These are phyloP conservation scores for Muscicapa adusta DNA, from an alignment of 2,113 vertebrate species.

Conservation along the genomic window DNA sequence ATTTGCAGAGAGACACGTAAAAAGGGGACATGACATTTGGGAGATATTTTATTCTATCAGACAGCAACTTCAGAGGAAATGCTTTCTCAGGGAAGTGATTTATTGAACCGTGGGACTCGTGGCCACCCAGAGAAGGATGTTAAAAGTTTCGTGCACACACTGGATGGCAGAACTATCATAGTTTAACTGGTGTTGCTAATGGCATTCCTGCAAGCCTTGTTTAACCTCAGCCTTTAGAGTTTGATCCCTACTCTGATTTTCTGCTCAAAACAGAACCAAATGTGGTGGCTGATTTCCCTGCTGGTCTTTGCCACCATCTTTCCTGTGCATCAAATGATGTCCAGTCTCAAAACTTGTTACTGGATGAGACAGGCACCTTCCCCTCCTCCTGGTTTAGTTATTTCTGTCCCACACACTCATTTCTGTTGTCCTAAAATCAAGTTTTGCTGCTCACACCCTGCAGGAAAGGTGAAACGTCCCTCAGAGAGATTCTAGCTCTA, in stretches of 20 bases:
- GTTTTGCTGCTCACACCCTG: neutral
- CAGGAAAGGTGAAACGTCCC: neutral
- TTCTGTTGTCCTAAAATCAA: neutral
- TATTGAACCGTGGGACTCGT: neutral
- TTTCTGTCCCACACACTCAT: neutral
- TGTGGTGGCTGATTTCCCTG: neutral
- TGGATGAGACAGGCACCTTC: neutral
- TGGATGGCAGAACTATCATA: neutral
- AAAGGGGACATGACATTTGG: slow-evolving; percentile 37
- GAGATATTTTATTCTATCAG: slow-evolving; percentile 42
- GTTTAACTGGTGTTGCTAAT: neutral
- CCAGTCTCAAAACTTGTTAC: neutral
- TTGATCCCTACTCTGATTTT: neutral
- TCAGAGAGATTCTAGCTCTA: neutral
- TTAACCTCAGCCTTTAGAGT: neutral
- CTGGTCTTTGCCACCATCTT: neutral
- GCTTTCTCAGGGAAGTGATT: slow-evolving; percentile 29
- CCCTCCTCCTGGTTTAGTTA: neutral
- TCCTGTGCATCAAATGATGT: neutral
- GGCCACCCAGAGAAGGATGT: neutral
- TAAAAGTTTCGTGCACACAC: neutral
- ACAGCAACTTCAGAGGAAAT: slow-evolving; percentile 39
- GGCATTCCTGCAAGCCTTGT: neutral
- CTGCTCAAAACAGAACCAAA: neutral
- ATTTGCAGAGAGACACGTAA: neutral